Evolutionary conservation across 2,888 invertebrate species (phyloP), one percentile per base, ranked within the genome.

Genomic region (Chloroclysta siterata): DNA sequence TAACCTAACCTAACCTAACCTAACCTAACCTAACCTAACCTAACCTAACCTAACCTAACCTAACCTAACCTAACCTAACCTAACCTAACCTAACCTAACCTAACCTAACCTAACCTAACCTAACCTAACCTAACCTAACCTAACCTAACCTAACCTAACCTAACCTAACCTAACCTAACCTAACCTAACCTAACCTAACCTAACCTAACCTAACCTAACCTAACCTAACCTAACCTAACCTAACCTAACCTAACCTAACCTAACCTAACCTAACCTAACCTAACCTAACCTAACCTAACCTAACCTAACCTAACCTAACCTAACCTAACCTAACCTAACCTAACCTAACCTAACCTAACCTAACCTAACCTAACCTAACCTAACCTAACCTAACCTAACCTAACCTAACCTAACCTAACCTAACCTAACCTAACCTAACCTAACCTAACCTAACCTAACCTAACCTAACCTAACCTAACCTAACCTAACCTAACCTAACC

Each of bases 131-230:
- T 67, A 69, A 69, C 68, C 72, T 67, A 69, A 68, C 71, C 71
- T 68, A 69, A 68, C 69, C 69, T 68, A 69, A 69, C 68, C 69
- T 66, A 63, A 63, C 66, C 65, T 69, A 64, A 62, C 66, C 65
- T 66, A 68, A 63, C 68, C 66, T 66, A 68, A 65, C 65, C 68
- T 68, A 67, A 67, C 68, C 68, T 69, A 69, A 67, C 70, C 68
- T 69, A 69, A 65, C 72, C 71, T 70, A 69, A 70, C 71, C 71
- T 70, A 70, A 70, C 71, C 70, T 70, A 70, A 70, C 72, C 71
- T 72, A 68, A 70, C 70, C 72, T 70, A 69, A 70, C 71, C 67
- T 69, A 70, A 70, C 69, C 69, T 67, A 69, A 71, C 70, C 70
- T 66, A n/a, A 69, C 71, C 71, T 69, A 68, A 66, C 67, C 63